Percentiles rank a stretch among this genome's conserved stretches.
Evolutionary conservation across 2,888 invertebrate species (phyloP).

Genomic region (Tanypteryx hageni): DNA sequence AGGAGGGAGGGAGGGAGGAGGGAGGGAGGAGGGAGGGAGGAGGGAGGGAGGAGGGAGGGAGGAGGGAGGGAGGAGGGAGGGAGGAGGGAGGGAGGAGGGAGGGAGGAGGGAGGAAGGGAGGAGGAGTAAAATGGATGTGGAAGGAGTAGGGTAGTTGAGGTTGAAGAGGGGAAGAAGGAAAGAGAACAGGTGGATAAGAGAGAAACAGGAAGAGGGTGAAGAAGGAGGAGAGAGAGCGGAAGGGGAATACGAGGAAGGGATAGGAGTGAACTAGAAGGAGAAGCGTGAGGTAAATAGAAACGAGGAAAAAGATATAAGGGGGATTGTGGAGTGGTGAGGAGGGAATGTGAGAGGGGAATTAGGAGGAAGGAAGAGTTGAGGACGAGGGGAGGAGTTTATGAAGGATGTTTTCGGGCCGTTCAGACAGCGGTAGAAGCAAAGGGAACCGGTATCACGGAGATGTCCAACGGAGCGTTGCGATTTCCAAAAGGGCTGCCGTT

Average conservation of each 20-base stretch:
- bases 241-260: background rate
- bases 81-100: too few species aligned
- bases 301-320: background rate
- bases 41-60: too few species aligned
- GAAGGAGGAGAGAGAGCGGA: background rate
- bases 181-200: too few species aligned
- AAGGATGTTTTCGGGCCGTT: slow-evolving; percentile 1
- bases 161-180: too few species aligned
- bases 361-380: background rate
- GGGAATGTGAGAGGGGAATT: background rate
- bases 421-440: background rate
- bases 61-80: too few species aligned
- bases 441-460: background rate
- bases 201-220: background rate
- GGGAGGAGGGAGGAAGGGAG: too few species aligned
- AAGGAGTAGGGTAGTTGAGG: too few species aligned
- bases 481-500: slow-evolving; percentile 18
- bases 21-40: too few species aligned
- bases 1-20: too few species aligned
- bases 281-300: too few species aligned
- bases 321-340: background rate
- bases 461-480: background rate
- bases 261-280: background rate
- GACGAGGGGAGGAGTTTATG: slow-evolving; percentile 4
- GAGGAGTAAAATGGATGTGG: background rate